Base-by-base conservation (phyloP, 2,113 vertebrate genomes). In the Cygnus atratus region DNA sequence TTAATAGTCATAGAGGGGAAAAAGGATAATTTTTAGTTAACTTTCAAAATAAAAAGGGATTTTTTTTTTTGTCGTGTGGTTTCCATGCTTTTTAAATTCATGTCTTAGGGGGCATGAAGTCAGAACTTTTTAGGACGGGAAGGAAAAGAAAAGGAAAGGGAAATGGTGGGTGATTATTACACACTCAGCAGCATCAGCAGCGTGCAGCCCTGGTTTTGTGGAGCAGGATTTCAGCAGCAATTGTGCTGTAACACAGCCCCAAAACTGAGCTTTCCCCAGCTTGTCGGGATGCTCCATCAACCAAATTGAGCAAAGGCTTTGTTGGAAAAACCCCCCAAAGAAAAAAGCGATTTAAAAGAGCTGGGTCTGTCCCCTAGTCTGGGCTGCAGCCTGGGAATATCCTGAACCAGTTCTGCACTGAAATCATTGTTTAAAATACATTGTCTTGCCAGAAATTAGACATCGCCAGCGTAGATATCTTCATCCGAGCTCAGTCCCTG, bases 141-240 rank as follows among this genome's bases (percentile, higher is more conserved):
- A 81, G 54, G 28, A 7, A 58, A 54, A 24, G 66, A 9, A 66
- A 70, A 75, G 33, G 26, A n/a, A 22, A 15, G 9, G 18, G 58
- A 61, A 73, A 22, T 6, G 33, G 59, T 61, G n/a, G 16, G 22
- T 65, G 58, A 11, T 22, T 61, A 5, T 48, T 59, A 13, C 10
- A 6, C 21, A 4, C 15, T 28, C 8, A 31, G 13, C 48, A 68
- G 22, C 1, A 0, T 5, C 26, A 25, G 3, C 1, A 1, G 14
- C 0, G 10, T 35, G 71, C 1, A 0, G n/a, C 9, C 39, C 17
- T 0, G 0, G 44, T 48, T 83, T 88, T 0, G 0, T 39, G 54
- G 55, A 39, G 41, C 0, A 1, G 66, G n/a, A 16, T 12, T 4
- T 54, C 16, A 13, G 65, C 13, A 70, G 22, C 24, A 3, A 25